Evolutionary conservation across 2,888 invertebrate species (phyloP), one percentile per base, ranked within the genome.

Genomic region (Luperina testacea): DNA sequence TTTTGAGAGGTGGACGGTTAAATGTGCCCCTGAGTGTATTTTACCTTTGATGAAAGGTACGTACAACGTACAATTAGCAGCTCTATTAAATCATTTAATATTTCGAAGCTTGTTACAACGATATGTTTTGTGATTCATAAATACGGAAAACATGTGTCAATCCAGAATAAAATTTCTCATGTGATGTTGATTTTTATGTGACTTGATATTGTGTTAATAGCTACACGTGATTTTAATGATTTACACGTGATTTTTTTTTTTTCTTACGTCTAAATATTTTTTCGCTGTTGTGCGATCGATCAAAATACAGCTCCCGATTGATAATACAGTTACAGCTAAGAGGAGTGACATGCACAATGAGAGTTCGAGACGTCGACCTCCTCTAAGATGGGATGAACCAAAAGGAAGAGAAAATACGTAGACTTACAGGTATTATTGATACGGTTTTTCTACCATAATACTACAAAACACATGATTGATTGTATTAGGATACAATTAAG

Each of bases 201-300:
- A 78, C 57, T 65, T 53, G 24, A 38, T 65, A 59, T 38, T 65
- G 64, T 78, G 78, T 57, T 77, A 77, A 71, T 70, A 63, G 11
- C 51, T 64, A 59, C 13, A 17, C n/a, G 32, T n/a, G 15, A 15
- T 15, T 48, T 48, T 38, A 38, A 38, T 2, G 38, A n/a, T n/a
- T n/a, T n/a, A n/a, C n/a, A n/a, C n/a, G n/a, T n/a, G n/a, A n/a
- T n/a, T n/a, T n/a, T n/a, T n/a, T n/a, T n/a, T n/a, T n/a, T n/a
- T n/a, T n/a, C n/a, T n/a, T 67, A 51, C 45, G 13, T 13, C 3
- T 59, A 67, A 17, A 32, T 42, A 24, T 9, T 24, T 42, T 68
- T 59, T 59, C 27, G 45, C 13, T 17, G 11, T 32, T 32, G 24
- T 75, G 17, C 13, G 57, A 17, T 59, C 20, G 20, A 38, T 61